phyloP scores from a whole-genome alignment of 2,113 vertebrate genomes.

The Phaetusa simplex region DNA sequence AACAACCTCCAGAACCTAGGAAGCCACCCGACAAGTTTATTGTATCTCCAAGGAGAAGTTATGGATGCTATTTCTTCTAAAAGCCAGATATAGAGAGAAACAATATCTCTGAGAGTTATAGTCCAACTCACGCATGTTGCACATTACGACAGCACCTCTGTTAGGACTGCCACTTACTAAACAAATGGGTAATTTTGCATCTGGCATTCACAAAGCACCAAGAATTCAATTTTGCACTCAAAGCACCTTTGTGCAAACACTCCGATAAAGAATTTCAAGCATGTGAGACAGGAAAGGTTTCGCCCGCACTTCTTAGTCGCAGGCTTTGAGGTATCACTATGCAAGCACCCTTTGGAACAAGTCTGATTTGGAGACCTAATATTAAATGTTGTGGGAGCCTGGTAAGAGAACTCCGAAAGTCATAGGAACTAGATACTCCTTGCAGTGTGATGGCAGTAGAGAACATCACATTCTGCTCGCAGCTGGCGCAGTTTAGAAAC shows the following conservation, averaged over 20 bases:
- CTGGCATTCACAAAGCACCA: not conserved
- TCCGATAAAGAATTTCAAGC: not conserved
- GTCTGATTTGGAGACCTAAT: not conserved
- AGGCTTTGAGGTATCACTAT: not conserved
- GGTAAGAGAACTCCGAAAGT: not conserved
- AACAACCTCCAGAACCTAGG: not conserved
- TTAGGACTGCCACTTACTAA: not conserved
- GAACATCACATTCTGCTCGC: not conserved
- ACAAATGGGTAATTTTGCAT: not conserved
- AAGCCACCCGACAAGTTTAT: not conserved
- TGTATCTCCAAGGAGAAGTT: not conserved
- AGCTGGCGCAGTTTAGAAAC: not conserved
- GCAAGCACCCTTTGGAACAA: not conserved
- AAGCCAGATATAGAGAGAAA: not conserved
- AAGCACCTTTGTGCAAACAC: not conserved
- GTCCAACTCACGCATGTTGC: not conserved
- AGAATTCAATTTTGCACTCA: not conserved
- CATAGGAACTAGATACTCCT: not conserved
- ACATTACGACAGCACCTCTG: not conserved
- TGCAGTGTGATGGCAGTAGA: not conserved
- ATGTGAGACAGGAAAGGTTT: not conserved
- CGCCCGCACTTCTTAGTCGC: not conserved
- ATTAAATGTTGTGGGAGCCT: too few relatives aligned
- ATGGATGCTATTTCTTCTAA: not conserved
- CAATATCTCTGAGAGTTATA: not conserved